Conservation (phyloP, 1,140 invertebrate genomes). For the Drosophila navojoa region DNA sequence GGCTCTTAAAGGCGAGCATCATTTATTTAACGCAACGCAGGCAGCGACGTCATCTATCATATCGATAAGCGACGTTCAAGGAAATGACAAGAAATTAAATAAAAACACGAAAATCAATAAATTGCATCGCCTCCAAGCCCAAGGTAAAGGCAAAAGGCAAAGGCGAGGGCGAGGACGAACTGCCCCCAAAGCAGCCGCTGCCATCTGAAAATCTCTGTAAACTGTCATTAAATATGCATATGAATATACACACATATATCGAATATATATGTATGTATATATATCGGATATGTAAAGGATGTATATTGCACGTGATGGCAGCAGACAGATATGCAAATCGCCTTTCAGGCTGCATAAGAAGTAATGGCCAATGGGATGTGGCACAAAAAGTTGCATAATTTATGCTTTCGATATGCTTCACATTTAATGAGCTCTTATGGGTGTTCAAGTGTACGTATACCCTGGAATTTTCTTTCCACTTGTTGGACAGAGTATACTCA, state of each 20-base stretch:
- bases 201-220: conserved; percentile 47
- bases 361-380: conserved; percentile 16
- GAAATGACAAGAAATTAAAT: conserved; percentile 65
- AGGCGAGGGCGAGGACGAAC: not conserved
- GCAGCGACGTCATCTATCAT: conserved; percentile 29
- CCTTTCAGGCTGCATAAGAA: conserved; percentile 18
- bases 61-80: conserved; percentile 42
- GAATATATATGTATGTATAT: conserved; percentile 28
- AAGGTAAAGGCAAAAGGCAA: not conserved
- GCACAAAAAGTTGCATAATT: conserved; percentile 41
- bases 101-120: conserved; percentile 75
- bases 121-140: conserved; percentile 57
- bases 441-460: not conserved
- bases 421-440: not conserved
- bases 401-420: conserved; percentile 34
- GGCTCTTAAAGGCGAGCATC: conserved; percentile 56
- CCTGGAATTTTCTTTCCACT: not conserved
- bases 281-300: conserved; percentile 1
- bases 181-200: conserved; percentile 8
- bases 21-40: conserved; percentile 56
- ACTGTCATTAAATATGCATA: conserved; percentile 72
- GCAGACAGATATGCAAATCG: conserved; percentile 1
- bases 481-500: not conserved
- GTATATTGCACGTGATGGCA: not conserved
- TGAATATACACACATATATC: conserved; percentile 33